Percentiles rank a stretch among this genome's conserved stretches.
phyloP scores from a whole-genome alignment of 2,113 vertebrate species.

The Syngnathoides biaculeatus region DNA sequence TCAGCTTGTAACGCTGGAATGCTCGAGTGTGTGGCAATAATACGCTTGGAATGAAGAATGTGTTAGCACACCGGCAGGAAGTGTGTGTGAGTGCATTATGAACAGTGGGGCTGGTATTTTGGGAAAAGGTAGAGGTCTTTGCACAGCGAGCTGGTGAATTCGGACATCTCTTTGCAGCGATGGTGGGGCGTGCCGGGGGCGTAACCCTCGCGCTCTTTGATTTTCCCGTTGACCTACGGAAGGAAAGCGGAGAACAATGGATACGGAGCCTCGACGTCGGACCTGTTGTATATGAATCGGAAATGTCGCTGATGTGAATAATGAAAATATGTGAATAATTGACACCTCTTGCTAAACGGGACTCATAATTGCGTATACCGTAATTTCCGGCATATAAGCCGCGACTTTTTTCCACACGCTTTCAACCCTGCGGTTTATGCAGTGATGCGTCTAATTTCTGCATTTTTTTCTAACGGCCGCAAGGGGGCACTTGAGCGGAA shows the following conservation, averaged over 20 bases:
- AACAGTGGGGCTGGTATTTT: constrained; percentile 74
- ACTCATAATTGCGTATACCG: neutral
- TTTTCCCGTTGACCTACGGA: constrained; percentile 83
- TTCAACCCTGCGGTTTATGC: no score
- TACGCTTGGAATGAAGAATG: constrained; percentile 9
- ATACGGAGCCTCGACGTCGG: neutral
- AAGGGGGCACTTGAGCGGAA: no score
- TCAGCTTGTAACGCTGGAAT: constrained; percentile 25
- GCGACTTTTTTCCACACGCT: no score
- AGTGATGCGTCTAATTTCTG: no score
- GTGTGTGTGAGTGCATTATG: constrained; percentile 36
- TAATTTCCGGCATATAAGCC: no score
- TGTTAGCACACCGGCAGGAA: constrained; percentile 25
- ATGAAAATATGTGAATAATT: no score
- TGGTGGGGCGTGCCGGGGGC: constrained; percentile 91
- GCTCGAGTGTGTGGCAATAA: constrained; percentile 42
- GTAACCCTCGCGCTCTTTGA: constrained; percentile 90
- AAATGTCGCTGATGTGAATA: no score
- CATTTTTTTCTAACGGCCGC: no score
- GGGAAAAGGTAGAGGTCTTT: constrained; percentile 91
- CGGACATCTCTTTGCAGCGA: constrained; percentile 98
- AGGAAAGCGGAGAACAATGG: no score
- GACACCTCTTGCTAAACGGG: no score
- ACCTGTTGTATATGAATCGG: no score
- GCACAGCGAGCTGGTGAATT: constrained; percentile 94